Evolutionary conservation across 2,888 invertebrate genomes (phyloP).

Genomic region (Artemia sinica): DNA sequence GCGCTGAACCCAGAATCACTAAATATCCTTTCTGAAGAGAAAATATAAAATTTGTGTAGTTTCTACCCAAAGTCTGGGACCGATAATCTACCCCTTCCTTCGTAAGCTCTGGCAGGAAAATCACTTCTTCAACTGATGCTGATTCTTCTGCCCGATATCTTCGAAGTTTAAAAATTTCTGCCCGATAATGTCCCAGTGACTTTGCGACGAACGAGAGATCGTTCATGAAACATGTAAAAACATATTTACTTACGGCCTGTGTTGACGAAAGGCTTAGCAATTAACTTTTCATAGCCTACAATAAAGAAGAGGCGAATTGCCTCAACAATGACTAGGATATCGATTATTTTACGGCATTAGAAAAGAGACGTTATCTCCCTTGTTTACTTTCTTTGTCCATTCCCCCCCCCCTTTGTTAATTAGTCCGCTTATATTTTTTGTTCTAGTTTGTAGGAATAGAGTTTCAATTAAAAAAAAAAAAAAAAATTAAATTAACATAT

Average conservation of each 20-base stretch:
- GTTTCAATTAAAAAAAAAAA: no score
- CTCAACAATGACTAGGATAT: not conserved
- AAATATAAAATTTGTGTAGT: not conserved
- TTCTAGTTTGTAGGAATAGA: no score
- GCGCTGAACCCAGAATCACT: not conserved
- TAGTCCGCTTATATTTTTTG: no score
- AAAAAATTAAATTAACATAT: no score
- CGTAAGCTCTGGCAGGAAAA: not conserved
- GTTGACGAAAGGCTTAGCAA: conserved; percentile 8
- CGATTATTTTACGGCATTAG: not conserved
- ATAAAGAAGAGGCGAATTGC: not conserved
- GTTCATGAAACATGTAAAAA: conserved; percentile 14
- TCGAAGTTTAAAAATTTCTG: no score
- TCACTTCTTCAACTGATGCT: not conserved
- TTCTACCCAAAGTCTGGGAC: not conserved
- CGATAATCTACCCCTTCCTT: not conserved
- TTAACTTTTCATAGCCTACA: not conserved
- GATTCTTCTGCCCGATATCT: not conserved
- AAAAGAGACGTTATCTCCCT: not conserved
- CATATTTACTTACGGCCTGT: not conserved
- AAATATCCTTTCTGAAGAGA: conserved; percentile 2
- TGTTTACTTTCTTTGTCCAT: not conserved
- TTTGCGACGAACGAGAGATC: conserved; percentile 13
- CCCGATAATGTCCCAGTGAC: no score
- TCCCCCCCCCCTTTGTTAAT: no score